Percentiles rank a stretch among this genome's conserved stretches.
phyloP scores from a whole-genome alignment of 2,888 invertebrate species.

The Archaeoteleia sp. region DNA sequence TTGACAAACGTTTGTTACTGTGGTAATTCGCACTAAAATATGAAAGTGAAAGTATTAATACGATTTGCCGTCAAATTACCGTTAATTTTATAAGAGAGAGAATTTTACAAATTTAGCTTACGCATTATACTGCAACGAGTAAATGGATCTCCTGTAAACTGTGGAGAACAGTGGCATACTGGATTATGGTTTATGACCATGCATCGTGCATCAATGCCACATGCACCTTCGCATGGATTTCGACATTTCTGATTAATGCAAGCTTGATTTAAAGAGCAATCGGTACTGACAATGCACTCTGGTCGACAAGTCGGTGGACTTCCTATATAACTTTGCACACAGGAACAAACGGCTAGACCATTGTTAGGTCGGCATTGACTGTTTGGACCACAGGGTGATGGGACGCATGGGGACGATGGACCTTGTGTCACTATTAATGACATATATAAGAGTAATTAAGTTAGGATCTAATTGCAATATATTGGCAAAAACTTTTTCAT shows the following conservation, averaged over 20 bases:
- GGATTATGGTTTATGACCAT: slow-evolving; percentile 76
- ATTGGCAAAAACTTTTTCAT: no score
- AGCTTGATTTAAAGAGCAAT: slow-evolving; percentile 78
- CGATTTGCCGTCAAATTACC: no score
- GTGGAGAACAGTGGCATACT: slow-evolving; percentile 76
- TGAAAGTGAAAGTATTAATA: no score
- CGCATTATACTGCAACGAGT: slow-evolving; percentile 76
- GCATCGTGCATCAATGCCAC: slow-evolving; percentile 75
- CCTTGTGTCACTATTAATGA: slow-evolving; percentile 46
- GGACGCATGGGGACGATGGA: slow-evolving; percentile 75
- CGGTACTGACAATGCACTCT: slow-evolving; percentile 75
- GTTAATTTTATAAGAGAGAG: no score
- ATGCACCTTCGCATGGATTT: slow-evolving; percentile 74
- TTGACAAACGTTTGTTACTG: slow-evolving; percentile 78
- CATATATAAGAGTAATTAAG: no score
- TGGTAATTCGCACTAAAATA: slow-evolving; percentile 10
- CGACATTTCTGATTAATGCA: slow-evolving; percentile 74
- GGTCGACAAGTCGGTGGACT: slow-evolving; percentile 80
- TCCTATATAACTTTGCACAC: slow-evolving; percentile 84
- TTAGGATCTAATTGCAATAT: no score
- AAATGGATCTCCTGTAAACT: slow-evolving; percentile 84
- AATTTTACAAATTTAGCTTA: slow-evolving; percentile 53
- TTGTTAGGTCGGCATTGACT: slow-evolving; percentile 73
- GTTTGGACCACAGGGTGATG: slow-evolving; percentile 80
- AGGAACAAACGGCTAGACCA: slow-evolving; percentile 86